Evolutionary conservation across 2,113 vertebrate genomes (phyloP).

Genomic region (Vanacampus margaritifer): DNA sequence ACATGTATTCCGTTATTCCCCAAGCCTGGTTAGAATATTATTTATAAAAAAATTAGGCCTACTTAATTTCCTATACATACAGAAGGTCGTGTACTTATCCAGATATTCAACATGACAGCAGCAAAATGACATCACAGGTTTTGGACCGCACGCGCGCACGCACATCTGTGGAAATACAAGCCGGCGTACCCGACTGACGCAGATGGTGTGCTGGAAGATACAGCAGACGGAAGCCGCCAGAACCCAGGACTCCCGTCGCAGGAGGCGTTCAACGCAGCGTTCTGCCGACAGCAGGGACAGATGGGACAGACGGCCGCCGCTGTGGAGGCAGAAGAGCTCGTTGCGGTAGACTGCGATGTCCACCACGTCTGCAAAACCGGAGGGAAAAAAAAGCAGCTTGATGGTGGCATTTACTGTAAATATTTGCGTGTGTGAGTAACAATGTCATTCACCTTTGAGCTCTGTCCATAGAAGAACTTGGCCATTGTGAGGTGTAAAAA

Average conservation of each 20-base stretch:
- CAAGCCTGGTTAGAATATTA: no score
- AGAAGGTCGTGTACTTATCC: no score
- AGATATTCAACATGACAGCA: no score
- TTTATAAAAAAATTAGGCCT: no score
- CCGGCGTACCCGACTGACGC: conserved; percentile 79
- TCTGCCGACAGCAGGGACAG: conserved; percentile 85
- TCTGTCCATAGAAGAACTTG: conserved; percentile 95
- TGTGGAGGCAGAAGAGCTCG: conserved; percentile 90
- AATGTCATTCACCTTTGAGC: conserved; percentile 75
- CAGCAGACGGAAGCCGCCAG: conserved; percentile 82
- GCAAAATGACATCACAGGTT: not conserved
- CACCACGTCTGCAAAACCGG: conserved; percentile 76
- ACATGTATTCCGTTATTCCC: no score
- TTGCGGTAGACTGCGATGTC: conserved; percentile 84
- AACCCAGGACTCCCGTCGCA: conserved; percentile 83
- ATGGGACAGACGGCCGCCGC: conserved; percentile 83
- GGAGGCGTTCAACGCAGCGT: conserved; percentile 87
- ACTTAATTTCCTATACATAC: no score
- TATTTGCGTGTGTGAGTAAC: not conserved
- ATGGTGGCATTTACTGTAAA: not conserved
- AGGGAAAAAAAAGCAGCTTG: conserved; percentile 4
- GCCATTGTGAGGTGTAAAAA: conserved; percentile 89
- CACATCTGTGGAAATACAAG: no score
- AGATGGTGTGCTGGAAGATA: conserved; percentile 84
- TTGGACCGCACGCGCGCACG: no score